A percentile compares a stretch with the other conserved stretches of the same genome.
phyloP scores from a whole-genome alignment of 2,888 invertebrate genomes.

The Sepiola atlantica region DNA sequence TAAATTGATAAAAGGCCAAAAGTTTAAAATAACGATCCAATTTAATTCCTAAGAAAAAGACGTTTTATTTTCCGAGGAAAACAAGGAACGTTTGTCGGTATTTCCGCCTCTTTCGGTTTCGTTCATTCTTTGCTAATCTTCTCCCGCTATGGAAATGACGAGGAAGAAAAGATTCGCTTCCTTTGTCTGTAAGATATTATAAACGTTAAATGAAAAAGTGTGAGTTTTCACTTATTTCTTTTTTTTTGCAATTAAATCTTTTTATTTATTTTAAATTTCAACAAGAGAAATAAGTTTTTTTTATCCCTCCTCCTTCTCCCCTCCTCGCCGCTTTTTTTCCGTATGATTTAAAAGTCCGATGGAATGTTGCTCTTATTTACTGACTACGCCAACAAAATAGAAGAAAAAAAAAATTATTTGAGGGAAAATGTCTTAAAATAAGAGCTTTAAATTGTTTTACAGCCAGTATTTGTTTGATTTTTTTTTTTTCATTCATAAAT shows the following conservation, averaged over 20 bases:
- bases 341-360: not conserved
- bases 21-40: not conserved
- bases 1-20: not conserved
- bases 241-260: not conserved
- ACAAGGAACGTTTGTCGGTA: not conserved
- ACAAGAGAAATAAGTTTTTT: not conserved
- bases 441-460: not conserved
- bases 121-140: not conserved
- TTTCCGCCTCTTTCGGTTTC: not conserved
- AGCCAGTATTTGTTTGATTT: no score
- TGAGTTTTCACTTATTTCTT: not conserved
- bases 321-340: not conserved
- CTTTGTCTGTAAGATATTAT: not conserved
- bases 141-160: not conserved
- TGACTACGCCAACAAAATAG: not conserved
- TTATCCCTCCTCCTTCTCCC: no score
- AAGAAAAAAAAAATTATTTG: not conserved
- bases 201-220: not conserved
- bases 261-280: no score
- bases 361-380: not conserved
- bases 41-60: not conserved
- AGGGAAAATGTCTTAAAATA: not conserved
- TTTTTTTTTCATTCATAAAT: no score
- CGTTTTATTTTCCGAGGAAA: not conserved
- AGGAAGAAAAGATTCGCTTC: not conserved